These are phyloP conservation scores for Corythornis vintsioides DNA, from an alignment of 2,113 vertebrate species.

Conservation along the genomic window DNA sequence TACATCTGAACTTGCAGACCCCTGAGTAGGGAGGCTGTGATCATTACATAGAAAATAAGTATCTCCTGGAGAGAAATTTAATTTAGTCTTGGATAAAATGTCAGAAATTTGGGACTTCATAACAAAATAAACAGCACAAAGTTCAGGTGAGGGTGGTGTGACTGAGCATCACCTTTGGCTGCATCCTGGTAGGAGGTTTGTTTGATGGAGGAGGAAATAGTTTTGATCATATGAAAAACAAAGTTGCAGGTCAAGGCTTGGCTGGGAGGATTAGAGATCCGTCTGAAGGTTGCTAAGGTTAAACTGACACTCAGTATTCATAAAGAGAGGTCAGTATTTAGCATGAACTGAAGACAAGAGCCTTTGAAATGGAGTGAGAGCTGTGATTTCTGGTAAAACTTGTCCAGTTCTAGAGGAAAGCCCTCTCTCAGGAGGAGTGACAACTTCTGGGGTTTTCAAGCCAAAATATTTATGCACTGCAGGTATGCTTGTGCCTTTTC, in stretches of 20 bases:
- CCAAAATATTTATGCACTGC: background rate
- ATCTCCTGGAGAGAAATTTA: background rate
- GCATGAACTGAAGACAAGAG: background rate
- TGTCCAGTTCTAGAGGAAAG: background rate
- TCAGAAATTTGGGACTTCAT: background rate
- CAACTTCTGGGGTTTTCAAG: background rate
- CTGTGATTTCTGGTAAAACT: conserved; percentile 3
- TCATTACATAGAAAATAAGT: background rate
- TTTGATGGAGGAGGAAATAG: background rate
- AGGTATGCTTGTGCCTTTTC: conserved; percentile 25
- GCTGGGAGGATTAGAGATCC: background rate
- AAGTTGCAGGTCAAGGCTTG: background rate
- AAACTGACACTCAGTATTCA: background rate
- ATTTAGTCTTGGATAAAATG: background rate
- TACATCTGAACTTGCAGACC: background rate
- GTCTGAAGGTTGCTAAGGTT: background rate
- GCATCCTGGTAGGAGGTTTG: background rate
- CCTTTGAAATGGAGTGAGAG: background rate
- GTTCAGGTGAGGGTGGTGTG: background rate
- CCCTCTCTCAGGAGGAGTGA: background rate
- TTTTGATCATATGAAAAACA: background rate
- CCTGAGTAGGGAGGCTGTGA: background rate
- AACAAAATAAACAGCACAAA: background rate
- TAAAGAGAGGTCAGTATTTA: background rate
- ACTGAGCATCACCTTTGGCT: background rate